Conservation (phyloP, 1,140 invertebrate genomes). For the Achroia grisella region DNA sequence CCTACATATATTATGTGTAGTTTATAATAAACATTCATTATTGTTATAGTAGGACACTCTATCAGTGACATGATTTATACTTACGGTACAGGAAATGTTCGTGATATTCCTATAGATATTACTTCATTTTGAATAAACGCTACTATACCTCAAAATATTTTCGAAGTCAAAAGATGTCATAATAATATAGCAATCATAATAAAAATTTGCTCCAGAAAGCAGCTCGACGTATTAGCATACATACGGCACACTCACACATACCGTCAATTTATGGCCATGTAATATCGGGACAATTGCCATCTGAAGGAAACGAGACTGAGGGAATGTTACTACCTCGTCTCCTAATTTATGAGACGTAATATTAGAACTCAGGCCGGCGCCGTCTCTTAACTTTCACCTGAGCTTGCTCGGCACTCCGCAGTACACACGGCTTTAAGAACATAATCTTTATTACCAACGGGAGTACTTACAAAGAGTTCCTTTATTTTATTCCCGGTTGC, state of each 20-base stretch:
- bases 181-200: slow-evolving; percentile 21
- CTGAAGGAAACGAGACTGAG: slow-evolving; percentile 25
- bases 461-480: slow-evolving; percentile 18
- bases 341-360: slow-evolving; percentile 35
- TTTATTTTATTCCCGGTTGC: slow-evolving; percentile 24
- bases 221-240: slow-evolving; percentile 26
- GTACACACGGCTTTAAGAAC: slow-evolving; percentile 24
- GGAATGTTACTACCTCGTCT: slow-evolving; percentile 22
- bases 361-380: slow-evolving; percentile 20
- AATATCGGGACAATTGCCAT: slow-evolving; percentile 33
- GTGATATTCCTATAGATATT: too few relatives aligned
- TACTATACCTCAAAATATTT: too few relatives aligned
- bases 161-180: background rate
- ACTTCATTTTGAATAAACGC: too few relatives aligned
- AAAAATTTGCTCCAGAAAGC: slow-evolving; percentile 22
- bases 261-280: slow-evolving; percentile 29
- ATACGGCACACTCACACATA: slow-evolving; percentile 16
- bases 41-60: too few relatives aligned
- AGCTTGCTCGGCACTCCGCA: slow-evolving; percentile 1
- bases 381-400: slow-evolving; percentile 21
- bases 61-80: too few relatives aligned
- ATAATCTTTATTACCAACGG: slow-evolving; percentile 31
- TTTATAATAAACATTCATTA: too few relatives aligned
- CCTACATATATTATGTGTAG: too few relatives aligned
- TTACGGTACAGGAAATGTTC: too few relatives aligned